Percentiles rank a stretch among this genome's conserved stretches.
Evolutionary conservation across 2,888 invertebrate genomes (phyloP).

Genomic region (Meteorus cinctellus): DNA sequence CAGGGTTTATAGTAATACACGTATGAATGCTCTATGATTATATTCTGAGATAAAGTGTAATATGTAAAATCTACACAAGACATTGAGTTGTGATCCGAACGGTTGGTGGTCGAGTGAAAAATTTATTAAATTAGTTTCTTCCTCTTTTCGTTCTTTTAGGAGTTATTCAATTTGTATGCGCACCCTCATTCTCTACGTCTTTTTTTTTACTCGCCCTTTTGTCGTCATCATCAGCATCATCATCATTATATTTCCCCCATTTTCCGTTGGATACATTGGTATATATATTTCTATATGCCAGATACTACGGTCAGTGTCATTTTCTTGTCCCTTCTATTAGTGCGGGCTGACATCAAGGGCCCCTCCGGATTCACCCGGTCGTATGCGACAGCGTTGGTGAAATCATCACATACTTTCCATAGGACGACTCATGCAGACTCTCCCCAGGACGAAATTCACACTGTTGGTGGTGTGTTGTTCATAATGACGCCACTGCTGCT

Average conservation of each 20-base stretch:
- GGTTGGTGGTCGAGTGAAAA: slow-evolving; percentile 37
- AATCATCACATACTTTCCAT: slow-evolving; percentile 19
- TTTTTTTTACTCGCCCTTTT: background rate
- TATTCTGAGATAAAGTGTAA: slow-evolving; percentile 37
- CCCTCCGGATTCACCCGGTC: background rate
- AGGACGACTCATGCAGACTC: slow-evolving; percentile 18
- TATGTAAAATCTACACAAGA: background rate
- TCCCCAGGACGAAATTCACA: slow-evolving; percentile 33
- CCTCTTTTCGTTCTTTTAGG: slow-evolving; percentile 18
- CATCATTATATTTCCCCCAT: background rate
- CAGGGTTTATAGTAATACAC: background rate
- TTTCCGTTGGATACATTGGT: background rate
- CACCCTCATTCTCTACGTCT: background rate
- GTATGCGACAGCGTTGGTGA: background rate
- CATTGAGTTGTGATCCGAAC: slow-evolving; percentile 27
- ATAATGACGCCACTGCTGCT: background rate
- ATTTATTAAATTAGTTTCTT: slow-evolving; percentile 7
- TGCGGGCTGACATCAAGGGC: background rate
- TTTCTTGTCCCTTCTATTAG: background rate
- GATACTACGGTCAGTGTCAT: background rate
- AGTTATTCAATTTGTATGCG: background rate
- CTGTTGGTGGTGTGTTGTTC: background rate
- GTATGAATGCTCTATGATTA: slow-evolving; percentile 29
- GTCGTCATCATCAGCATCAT: background rate
- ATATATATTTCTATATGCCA: background rate